Evolutionary conservation across 1,140 invertebrate species (phyloP).

Genomic region (Trichoplusia ni): DNA sequence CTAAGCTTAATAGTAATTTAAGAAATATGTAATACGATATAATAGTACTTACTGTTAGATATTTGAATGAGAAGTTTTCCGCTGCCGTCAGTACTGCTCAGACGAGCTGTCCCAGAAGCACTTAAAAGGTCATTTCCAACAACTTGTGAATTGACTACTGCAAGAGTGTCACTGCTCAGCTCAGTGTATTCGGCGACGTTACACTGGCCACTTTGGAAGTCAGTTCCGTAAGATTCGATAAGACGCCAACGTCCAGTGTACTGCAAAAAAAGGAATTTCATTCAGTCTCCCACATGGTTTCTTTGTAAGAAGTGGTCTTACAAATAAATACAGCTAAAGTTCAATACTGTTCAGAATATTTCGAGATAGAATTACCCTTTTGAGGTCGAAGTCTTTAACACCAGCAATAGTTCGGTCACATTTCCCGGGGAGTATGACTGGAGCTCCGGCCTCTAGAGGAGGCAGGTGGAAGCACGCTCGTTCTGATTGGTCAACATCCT

Average conservation of each 20-base stretch:
- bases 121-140: constrained; percentile 42
- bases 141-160: constrained; percentile 60
- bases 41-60: constrained; percentile 54
- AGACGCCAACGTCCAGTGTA: constrained; percentile 61
- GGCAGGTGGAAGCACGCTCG: constrained; percentile 69
- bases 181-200: constrained; percentile 51
- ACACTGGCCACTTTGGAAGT: constrained; percentile 56
- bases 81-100: constrained; percentile 38
- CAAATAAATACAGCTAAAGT: too few relatives aligned
- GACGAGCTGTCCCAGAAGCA: constrained; percentile 50
- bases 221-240: constrained; percentile 55
- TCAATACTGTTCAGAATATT: constrained; percentile 32
- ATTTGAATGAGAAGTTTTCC: constrained; percentile 55
- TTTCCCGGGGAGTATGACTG: constrained; percentile 60
- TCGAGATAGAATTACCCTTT: constrained; percentile 55
- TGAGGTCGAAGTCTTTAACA: constrained; percentile 45
- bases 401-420: constrained; percentile 61
- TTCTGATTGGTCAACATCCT: constrained; percentile 49
- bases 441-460: constrained; percentile 35
- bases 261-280: constrained; percentile 41
- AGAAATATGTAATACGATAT: neutral
- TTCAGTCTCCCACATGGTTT: neutral
- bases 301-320: too few relatives aligned
- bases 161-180: constrained; percentile 29
- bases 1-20: neutral